These are phyloP conservation scores for Colinus virginianus DNA, from an alignment of 2,113 vertebrate species.

Conservation along the genomic window DNA sequence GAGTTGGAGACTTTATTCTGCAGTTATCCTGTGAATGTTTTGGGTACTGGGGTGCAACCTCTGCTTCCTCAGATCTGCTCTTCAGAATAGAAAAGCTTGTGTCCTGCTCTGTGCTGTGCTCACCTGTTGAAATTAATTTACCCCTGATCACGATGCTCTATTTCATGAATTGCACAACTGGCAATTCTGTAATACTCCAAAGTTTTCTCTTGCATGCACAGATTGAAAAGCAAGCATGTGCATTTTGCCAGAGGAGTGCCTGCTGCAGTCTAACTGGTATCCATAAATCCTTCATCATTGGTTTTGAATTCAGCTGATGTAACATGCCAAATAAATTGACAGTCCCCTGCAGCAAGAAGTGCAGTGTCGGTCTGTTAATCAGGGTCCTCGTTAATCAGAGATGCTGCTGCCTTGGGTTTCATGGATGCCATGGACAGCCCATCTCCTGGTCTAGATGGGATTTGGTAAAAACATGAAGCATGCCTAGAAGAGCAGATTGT, in stretches of 20 bases:
- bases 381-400: neutral
- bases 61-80: neutral
- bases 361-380: neutral
- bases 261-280: neutral
- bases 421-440: neutral
- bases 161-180: neutral
- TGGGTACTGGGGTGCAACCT: neutral
- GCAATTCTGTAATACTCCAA: neutral
- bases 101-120: neutral
- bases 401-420: neutral
- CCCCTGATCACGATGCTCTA: neutral
- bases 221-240: neutral
- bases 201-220: neutral
- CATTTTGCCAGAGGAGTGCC: rapidly evolving
- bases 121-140: neutral
- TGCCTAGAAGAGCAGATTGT: neutral
- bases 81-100: neutral
- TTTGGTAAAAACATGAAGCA: neutral
- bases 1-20: neutral
- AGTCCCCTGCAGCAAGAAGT: neutral
- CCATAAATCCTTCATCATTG: neutral
- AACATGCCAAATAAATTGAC: neutral
- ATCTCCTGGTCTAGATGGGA: neutral
- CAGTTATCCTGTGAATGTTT: neutral
- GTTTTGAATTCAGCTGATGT: neutral